phyloP scores from a whole-genome alignment of 2,113 vertebrate genomes.

The Osmerus mordax region DNA sequence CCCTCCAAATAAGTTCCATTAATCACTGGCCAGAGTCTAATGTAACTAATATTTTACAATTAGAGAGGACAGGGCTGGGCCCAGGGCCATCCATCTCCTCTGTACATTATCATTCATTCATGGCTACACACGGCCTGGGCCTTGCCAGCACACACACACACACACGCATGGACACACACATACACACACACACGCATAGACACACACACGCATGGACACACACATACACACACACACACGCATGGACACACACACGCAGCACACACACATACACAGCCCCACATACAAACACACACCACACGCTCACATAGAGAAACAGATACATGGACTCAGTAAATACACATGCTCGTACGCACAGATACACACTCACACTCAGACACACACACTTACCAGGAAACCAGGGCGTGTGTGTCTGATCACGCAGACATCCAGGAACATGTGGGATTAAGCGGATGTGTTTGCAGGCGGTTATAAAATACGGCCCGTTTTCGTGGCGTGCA shows the following conservation, averaged over 20 bases:
- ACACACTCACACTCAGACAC: not conserved
- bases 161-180: conserved; percentile 12
- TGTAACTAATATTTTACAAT: conserved; percentile 99
- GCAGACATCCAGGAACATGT: no score
- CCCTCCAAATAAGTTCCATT: conserved; percentile 99
- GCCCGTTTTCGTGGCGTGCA: not conserved
- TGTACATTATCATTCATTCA: conserved; percentile 94
- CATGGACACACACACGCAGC: not conserved
- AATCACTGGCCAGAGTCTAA: conserved; percentile 98
- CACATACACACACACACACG: no score
- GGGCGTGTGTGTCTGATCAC: not conserved
- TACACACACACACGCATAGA: not conserved
- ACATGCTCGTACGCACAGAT: conserved; percentile 8
- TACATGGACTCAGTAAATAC: not conserved
- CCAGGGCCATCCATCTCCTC: conserved; percentile 95
- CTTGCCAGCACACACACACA: conserved; percentile 9
- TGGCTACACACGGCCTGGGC: conserved; percentile 57
- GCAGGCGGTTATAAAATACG: not conserved
- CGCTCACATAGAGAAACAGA: no score
- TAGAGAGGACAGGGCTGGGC: conserved; percentile 97
- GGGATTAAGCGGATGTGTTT: not conserved
- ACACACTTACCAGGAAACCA: conserved; percentile 5
- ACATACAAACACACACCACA: no score
- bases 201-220: conserved; percentile 4
- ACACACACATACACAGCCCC: not conserved